phyloP scores from a whole-genome alignment of 2,888 invertebrate species.

The Aproaerema taeniolella region DNA sequence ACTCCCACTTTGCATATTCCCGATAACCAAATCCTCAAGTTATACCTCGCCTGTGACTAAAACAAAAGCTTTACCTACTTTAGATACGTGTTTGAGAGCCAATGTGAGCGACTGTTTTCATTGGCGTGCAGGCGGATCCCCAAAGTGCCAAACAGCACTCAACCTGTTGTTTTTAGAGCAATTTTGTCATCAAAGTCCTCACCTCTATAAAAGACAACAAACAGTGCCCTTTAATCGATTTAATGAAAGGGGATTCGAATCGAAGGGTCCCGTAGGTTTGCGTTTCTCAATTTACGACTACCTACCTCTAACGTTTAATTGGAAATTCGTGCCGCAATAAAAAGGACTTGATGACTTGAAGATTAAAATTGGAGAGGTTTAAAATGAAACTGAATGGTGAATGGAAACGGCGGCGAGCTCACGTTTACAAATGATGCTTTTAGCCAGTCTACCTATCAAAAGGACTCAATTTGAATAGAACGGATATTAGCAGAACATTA shows the following conservation, averaged over 20 bases:
- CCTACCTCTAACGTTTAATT: constrained; percentile 64
- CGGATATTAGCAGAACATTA: constrained; percentile 18
- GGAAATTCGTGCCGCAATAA: constrained; percentile 65
- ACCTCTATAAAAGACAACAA: constrained; percentile 57
- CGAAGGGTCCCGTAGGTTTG: constrained; percentile 56
- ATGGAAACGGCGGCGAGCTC: constrained; percentile 31
- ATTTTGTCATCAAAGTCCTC: constrained; percentile 57
- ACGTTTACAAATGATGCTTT: constrained; percentile 41
- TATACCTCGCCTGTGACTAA: background rate
- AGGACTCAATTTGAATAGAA: constrained; percentile 26
- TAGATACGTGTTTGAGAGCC: background rate
- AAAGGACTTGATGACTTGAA: constrained; percentile 59
- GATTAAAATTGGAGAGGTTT: constrained; percentile 52
- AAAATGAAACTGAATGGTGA: constrained; percentile 39
- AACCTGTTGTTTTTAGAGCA: constrained; percentile 57
- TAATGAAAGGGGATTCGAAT: constrained; percentile 68
- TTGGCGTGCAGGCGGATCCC: constrained; percentile 10
- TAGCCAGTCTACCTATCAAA: constrained; percentile 2
- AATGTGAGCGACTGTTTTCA: background rate
- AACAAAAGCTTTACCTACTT: background rate
- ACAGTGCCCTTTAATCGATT: constrained; percentile 61
- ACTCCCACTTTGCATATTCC: background rate
- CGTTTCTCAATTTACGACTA: constrained; percentile 65
- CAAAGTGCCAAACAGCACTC: constrained; percentile 11
- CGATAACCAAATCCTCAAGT: background rate